Evolutionary conservation across 2,113 vertebrate species (phyloP), one percentile per base, ranked within the genome.

Genomic region (Eleginops maclovinus): DNA sequence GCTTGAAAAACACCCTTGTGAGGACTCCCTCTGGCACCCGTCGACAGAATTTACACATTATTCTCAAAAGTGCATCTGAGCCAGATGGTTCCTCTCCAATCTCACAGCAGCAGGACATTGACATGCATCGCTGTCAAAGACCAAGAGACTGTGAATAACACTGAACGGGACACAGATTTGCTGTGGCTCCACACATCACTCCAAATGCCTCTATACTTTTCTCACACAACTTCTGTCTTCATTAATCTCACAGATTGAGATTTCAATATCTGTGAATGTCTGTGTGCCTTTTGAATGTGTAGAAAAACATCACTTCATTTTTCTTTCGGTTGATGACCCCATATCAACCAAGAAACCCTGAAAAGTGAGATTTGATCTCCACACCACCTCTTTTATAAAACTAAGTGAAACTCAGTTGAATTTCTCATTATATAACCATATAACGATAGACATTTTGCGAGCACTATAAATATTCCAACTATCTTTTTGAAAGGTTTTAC

Each of bases 381-480:
- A 21, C 21, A 64, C 65, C n/a, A 58, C 50, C 60, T 75, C 31
- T 90, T 85, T 65, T 36, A 36, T 56, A 40, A 21, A 43, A 24
- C 51, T 31, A 49, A 82, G 85, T 92, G 90, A 19, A 70, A 74
- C 85, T 85, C 71, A 15, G 89, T 92, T 83, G 74, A 84, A 75
- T 85, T 90, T 77, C 69, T 90, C 82, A 84, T 90, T 87, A 88
- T 64, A 73, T 67, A 59, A 69, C 47, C 71, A 71, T 77, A 68
- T 72, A 65, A 67, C 51, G 62, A 55, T 54, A 86, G 72, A 81
- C 72, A 51, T 85, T 91, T 90, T 73, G 22, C 47, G 58, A 79
- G 67, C 67, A 72, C 47, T 79, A 87, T 91, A 83, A 92, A 89
- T 85, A 87, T 89, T 88, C 75, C 61, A 56, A 79, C 47, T 82